phyloP scores from a whole-genome alignment of 1,140 invertebrate genomes.

The Hylyphantes graminicola region DNA sequence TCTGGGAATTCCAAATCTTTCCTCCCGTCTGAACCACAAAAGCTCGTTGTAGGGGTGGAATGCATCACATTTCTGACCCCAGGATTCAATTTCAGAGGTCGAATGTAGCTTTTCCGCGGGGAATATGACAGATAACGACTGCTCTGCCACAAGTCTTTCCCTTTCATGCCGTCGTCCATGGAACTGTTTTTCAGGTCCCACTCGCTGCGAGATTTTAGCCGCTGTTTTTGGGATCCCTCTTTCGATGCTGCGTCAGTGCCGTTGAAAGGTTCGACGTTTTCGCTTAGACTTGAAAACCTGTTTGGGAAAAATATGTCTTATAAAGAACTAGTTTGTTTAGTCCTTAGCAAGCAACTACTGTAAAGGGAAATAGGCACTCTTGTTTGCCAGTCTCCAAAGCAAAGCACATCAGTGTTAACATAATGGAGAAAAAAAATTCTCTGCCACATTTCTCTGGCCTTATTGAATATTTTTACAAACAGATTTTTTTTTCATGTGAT shows the following conservation, averaged over 20 bases:
- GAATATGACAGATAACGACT: slow-evolving; percentile 45
- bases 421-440: no score
- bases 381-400: no score
- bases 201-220: slow-evolving; percentile 70
- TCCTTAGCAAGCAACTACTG: no score
- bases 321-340: no score
- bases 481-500: no score
- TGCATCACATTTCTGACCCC: background rate
- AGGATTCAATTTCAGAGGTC: slow-evolving; percentile 37
- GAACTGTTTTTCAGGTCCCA: slow-evolving; percentile 66
- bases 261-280: slow-evolving; percentile 16
- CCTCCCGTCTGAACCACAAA: background rate
- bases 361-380: no score
- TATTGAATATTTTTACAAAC: no score
- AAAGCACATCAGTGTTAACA: no score
- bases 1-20: slow-evolving; percentile 10
- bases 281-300: slow-evolving; percentile 36
- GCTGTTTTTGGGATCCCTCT: slow-evolving; percentile 30
- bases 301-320: background rate
- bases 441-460: no score
- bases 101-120: slow-evolving; percentile 34
- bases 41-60: background rate
- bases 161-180: slow-evolving; percentile 9
- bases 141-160: slow-evolving; percentile 37
- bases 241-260: background rate